These are phyloP conservation scores for Hylomyscus alleni DNA, from an alignment of 2,797 vertebrate genomes.

Conservation along the genomic window DNA sequence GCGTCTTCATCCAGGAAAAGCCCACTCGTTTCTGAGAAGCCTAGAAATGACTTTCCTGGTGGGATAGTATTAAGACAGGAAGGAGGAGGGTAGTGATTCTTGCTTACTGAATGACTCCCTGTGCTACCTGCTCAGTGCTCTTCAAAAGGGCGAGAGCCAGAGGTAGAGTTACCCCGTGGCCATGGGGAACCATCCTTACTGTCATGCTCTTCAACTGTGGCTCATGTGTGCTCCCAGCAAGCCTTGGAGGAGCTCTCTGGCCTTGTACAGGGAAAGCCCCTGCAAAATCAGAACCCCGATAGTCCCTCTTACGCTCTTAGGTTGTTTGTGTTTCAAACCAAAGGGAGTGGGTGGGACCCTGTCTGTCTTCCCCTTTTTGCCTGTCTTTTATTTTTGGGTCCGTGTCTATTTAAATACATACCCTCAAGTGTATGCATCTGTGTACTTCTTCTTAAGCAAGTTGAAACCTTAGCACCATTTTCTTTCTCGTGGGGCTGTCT, in stretches of 20 bases:
- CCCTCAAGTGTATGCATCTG: constrained; percentile 15
- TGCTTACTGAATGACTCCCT: not conserved
- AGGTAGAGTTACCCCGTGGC: not conserved
- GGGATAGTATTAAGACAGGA: not conserved
- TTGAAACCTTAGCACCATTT: not conserved
- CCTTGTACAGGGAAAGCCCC: constrained; percentile 71
- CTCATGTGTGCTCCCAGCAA: constrained; percentile 45
- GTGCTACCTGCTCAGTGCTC: not conserved
- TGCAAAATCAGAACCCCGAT: constrained; percentile 40
- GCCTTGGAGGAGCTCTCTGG: not conserved
- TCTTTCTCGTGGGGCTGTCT: constrained; percentile 37
- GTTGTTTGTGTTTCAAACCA: constrained; percentile 68
- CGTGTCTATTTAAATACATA: constrained; percentile 74
- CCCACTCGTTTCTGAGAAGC: constrained; percentile 22
- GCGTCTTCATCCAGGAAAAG: constrained; percentile 23
- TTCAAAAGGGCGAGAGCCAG: not conserved
- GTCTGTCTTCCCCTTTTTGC: constrained; percentile 48
- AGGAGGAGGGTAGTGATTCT: not conserved
- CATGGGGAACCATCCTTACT: not conserved
- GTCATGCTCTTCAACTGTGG: not conserved
- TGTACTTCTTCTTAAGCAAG: not conserved
- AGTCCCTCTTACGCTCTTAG: constrained; percentile 28
- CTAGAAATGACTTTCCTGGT: constrained; percentile 13
- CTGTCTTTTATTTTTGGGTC: constrained; percentile 76
- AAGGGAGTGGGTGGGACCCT: constrained; percentile 51